phyloP scores from a whole-genome alignment of 2,113 vertebrate genomes.

The Odontophorus gujanensis region DNA sequence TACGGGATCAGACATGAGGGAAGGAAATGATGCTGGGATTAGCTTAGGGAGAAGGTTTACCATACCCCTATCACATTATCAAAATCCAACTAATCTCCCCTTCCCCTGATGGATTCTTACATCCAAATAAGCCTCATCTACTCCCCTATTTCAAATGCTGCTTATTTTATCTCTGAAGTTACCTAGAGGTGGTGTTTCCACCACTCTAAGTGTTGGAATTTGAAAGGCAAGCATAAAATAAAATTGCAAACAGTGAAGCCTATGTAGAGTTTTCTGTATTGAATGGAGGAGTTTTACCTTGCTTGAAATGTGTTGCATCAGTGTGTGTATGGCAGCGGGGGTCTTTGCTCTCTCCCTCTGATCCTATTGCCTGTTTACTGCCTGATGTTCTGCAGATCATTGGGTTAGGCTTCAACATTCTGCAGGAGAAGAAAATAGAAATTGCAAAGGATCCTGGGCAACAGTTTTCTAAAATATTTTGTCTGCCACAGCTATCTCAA shows the following conservation, averaged over 20 bases:
- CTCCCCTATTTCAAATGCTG: not conserved
- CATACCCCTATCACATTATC: fast-evolving
- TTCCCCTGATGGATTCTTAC: not conserved
- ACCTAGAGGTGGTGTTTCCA: not conserved
- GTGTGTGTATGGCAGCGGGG: not conserved
- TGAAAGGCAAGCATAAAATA: not conserved
- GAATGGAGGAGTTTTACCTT: fast-evolving
- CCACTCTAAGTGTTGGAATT: not conserved
- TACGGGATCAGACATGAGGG: fast-evolving
- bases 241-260: not conserved
- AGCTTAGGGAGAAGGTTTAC: not conserved
- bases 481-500: slow-evolving; percentile 32
- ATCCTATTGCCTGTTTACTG: not conserved
- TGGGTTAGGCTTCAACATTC: slow-evolving; percentile 4
- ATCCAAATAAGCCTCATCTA: not conserved
- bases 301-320: not conserved
- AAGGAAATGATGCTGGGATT: not conserved
- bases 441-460: not conserved
- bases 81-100: not conserved
- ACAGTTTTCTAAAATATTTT: slow-evolving; percentile 43
- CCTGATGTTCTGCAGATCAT: not conserved
- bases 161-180: not conserved
- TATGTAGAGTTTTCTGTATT: not conserved
- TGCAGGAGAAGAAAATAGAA: not conserved
- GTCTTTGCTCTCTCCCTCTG: not conserved